These are phyloP conservation scores for Phaonia tiefii DNA, from an alignment of 2,888 invertebrate genomes.

Conservation along the genomic window DNA sequence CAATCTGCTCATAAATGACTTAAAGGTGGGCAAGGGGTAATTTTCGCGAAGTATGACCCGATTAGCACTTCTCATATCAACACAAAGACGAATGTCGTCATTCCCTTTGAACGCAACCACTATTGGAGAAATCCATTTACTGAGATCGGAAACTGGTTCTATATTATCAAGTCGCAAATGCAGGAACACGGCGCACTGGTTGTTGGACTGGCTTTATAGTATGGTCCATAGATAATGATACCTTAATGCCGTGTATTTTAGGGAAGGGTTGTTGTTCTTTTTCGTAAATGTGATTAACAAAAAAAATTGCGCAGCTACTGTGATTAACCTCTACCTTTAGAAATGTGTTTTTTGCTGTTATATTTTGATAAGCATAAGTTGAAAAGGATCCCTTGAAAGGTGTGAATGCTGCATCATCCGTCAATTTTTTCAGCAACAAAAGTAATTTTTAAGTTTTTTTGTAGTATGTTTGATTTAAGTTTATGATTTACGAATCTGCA, in stretches of 20 bases:
- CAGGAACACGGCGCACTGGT: conserved; percentile 32
- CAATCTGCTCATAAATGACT: conserved; percentile 23
- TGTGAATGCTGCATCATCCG: too few relatives aligned
- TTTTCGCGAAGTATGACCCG: conserved; percentile 28
- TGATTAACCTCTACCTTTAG: too few relatives aligned
- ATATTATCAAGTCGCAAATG: conserved; percentile 12
- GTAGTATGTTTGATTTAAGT: too few relatives aligned
- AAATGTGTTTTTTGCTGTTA: too few relatives aligned
- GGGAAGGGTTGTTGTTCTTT: conserved; percentile 13
- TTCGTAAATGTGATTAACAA: too few relatives aligned
- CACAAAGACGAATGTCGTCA: conserved; percentile 11
- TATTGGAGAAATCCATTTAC: conserved; percentile 20
- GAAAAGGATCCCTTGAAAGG: too few relatives aligned
- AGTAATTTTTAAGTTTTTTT: too few relatives aligned
- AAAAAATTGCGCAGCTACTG: too few relatives aligned
- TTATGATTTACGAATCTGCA: too few relatives aligned
- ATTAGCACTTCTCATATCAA: conserved; percentile 19
- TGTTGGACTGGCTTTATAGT: conserved; percentile 25
- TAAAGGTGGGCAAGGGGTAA: conserved; percentile 40
- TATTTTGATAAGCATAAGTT: too few relatives aligned
- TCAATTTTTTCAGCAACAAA: too few relatives aligned
- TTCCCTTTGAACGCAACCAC: conserved; percentile 6
- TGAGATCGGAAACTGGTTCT: neutral
- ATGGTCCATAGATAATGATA: conserved; percentile 26
- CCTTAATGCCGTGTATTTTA: conserved; percentile 29